Evolutionary conservation across 2,113 vertebrate species (phyloP), one percentile per base, ranked within the genome.

Genomic region (Periophthalmodon schlosseri): DNA sequence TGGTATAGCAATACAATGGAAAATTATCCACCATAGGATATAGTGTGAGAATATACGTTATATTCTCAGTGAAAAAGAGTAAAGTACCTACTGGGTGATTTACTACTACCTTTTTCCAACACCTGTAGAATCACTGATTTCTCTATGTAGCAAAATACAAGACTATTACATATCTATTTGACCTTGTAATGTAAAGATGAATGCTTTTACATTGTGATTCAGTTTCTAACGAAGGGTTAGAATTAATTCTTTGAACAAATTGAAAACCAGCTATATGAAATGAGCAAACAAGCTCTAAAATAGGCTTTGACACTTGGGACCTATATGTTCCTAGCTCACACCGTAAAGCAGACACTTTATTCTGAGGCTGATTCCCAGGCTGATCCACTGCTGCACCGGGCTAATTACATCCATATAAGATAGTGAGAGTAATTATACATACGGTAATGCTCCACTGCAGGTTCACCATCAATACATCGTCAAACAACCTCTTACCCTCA

Each of bases 341-440:
- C 10, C 64, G 69, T 54, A 67, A 81, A 76, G 72, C 9, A 14
- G 67, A 68, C 34, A 64, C 68, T 34, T 80, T 79, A 39, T 20
- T 70, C 52, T 58, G 63, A 61, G 69, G 60, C 15, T 49, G 74
- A 80, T 75, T 58, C 49, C 44, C 10, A 4, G 66, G 46, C 39
- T 21, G 69, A 8, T 52, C 47, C 0, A 18, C 58, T 81, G 60
- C 74, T 77, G 33, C 81, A 56, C n/a, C 0, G 3, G 81, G 76
- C 74, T 78, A 84, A 89, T 85, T 86, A 78, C 78, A 81, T 84
- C 78, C 70, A 73, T 81, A 76, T 79, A 78, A 76, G 75, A 81
- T 78, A 82, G 67, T 72, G 66, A n/a, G 72, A 84, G 85, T 86
- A 85, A 88, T 91, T 90, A 90, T 79, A 82, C 58, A 63, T 83